Base-by-base conservation (phyloP, 1,140 invertebrate genomes). In the Dufourea novaeangliae region DNA sequence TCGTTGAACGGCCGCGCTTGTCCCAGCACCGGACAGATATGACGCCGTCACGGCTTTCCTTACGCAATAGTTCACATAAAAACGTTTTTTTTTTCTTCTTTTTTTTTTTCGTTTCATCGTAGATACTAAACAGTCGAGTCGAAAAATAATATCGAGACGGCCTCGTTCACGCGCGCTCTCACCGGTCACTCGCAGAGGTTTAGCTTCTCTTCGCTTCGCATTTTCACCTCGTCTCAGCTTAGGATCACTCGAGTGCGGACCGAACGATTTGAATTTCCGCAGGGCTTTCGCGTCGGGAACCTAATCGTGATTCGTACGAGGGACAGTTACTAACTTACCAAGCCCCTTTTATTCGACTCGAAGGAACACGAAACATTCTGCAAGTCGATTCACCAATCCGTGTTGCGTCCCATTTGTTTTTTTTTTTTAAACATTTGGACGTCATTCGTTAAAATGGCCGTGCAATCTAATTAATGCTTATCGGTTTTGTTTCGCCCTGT, bases 91-190 rank as follows among this genome's bases (percentile, higher is more conserved):
- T 44, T 75, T 34, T 66, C 72, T n/a, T n/a, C n/a, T n/a, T n/a
- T n/a, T n/a, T n/a, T n/a, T n/a, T n/a, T n/a, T n/a, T n/a, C n/a
- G n/a, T 70, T 68, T 84, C 74, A 70, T 80, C 73, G 59, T 74
- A 83, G 78, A 89, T 88, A 88, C 83, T 89, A 88, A 91, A 90
- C 85, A 90, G 87, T 91, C 87, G 86, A 90, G 88, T 90, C 88
- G 77, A 91, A 91, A 91, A 91, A 90, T 90, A 91, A 91, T 89
- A 86, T 87, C 85, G 88, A 89, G 88, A 90, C 81, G 77, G 82
- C 63, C 81, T 79, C 62, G 39, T 46, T 75, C 78, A 77, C 64
- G 41, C 64, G 41, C 39, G 50, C 50, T 73, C 77, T 62, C 72
- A 62, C 78, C 22, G 39, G 44, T 25, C 37, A 66, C 70, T 73